Evolutionary conservation across 2,113 vertebrate species (phyloP).

Genomic region (Peromyscus leucopus): DNA sequence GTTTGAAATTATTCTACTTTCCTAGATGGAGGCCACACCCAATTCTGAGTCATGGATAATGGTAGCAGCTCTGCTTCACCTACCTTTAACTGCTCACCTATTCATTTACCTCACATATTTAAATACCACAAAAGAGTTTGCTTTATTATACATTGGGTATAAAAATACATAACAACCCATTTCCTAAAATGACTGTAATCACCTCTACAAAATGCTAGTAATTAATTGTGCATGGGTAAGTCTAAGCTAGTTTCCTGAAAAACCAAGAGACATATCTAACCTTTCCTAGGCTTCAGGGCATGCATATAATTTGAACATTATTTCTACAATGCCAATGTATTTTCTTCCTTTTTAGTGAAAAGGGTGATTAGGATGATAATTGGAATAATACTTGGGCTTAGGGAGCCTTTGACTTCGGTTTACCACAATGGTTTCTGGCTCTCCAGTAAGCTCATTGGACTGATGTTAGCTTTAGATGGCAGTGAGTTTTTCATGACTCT

Average conservation of each 20-base stretch:
- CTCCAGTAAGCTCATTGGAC: background rate
- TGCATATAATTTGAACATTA: slow-evolving; percentile 69
- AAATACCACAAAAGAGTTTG: slow-evolving; percentile 51
- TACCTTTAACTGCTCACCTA: slow-evolving; percentile 64
- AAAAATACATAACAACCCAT: slow-evolving; percentile 52
- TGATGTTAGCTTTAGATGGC: slow-evolving; percentile 61
- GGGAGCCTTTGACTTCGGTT: slow-evolving; percentile 48
- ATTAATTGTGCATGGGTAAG: slow-evolving; percentile 62
- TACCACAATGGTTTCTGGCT: slow-evolving; percentile 56
- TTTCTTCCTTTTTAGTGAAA: slow-evolving; percentile 71
- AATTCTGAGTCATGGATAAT: slow-evolving; percentile 49
- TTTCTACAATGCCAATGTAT: slow-evolving; percentile 44
- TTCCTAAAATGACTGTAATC: slow-evolving; percentile 77
- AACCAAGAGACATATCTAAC: slow-evolving; percentile 38
- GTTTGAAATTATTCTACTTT: slow-evolving; percentile 47
- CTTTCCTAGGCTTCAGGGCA: slow-evolving; percentile 58
- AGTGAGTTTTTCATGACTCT: slow-evolving; percentile 35
- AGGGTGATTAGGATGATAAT: slow-evolving; percentile 71
- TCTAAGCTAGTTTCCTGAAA: slow-evolving; percentile 61
- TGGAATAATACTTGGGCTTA: slow-evolving; percentile 68
- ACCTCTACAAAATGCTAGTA: slow-evolving; percentile 60
- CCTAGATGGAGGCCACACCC: background rate
- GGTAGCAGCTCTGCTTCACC: background rate
- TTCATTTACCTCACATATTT: slow-evolving; percentile 50
- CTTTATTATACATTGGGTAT: slow-evolving; percentile 48